Conservation (phyloP, 2,113 vertebrate genomes). For the Larimichthys crocea region DNA sequence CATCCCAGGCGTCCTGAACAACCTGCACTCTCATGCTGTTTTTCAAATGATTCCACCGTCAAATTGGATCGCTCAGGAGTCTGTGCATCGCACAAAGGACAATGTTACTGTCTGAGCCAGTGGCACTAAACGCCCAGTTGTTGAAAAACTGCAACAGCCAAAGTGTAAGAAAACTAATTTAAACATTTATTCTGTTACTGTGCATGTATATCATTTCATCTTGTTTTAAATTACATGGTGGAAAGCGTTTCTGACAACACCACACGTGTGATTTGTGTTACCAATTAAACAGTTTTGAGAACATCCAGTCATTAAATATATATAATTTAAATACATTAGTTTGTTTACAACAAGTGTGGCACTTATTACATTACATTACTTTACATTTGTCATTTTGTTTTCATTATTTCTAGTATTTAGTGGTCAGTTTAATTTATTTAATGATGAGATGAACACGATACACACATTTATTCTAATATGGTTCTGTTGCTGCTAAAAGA, state of each 20-base stretch:
- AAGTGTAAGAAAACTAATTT: slow-evolving; percentile 11
- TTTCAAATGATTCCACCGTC: slow-evolving; percentile 32
- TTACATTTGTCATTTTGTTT: not conserved
- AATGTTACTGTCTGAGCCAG: not conserved
- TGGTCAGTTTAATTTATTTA: not conserved
- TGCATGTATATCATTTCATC: not conserved
- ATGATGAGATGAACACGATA: not conserved
- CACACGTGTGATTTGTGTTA: not conserved
- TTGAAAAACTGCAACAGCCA: not conserved
- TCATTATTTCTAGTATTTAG: not conserved
- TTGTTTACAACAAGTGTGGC: not conserved
- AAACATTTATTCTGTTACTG: slow-evolving; percentile 1
- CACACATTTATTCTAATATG: not conserved
- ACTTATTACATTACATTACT: not conserved
- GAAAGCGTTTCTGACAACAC: not conserved
- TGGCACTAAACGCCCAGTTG: not conserved
- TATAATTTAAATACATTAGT: not conserved
- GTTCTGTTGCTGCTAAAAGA: not conserved
- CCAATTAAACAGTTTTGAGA: not conserved
- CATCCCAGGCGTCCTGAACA: slow-evolving; percentile 4
- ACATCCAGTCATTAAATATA: not conserved
- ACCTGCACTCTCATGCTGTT: slow-evolving; percentile 15
- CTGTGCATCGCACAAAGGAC: not conserved
- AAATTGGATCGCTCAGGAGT: slow-evolving; percentile 7
- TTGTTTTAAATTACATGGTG: not conserved